Percentiles rank a stretch among this genome's conserved stretches.
Conservation (phyloP, 2,797 vertebrate species). For the Rhinella marina region DNA sequence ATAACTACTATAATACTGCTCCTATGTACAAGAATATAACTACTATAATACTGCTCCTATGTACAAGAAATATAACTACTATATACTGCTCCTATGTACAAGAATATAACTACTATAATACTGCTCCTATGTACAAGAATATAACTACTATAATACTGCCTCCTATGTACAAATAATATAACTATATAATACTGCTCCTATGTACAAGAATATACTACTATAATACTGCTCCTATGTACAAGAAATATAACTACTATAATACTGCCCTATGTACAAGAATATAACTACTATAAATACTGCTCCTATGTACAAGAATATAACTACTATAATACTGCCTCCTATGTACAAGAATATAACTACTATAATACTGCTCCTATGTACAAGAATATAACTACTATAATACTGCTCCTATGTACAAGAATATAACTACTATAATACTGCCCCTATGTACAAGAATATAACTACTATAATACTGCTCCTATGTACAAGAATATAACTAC, state of each 20-base stretch:
- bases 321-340: too few relatives aligned
- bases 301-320: background rate
- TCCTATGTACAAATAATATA: too few relatives aligned
- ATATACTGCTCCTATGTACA: background rate
- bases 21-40: background rate
- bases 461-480: background rate
- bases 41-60: background rate
- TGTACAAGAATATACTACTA: background rate
- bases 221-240: background rate
- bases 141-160: background rate
- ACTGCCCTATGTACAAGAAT: background rate
- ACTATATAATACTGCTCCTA: background rate
- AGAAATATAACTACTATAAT: background rate
- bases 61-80: background rate
- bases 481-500: background rate
- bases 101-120: background rate
- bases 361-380: background rate
- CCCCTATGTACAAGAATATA: background rate
- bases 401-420: background rate
- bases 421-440: background rate
- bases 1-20: background rate
- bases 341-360: background rate
- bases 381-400: background rate
- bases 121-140: background rate
- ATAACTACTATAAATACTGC: constrained; percentile 1